phyloP scores from a whole-genome alignment of 2,113 vertebrate species.

The Origma solitaria region DNA sequence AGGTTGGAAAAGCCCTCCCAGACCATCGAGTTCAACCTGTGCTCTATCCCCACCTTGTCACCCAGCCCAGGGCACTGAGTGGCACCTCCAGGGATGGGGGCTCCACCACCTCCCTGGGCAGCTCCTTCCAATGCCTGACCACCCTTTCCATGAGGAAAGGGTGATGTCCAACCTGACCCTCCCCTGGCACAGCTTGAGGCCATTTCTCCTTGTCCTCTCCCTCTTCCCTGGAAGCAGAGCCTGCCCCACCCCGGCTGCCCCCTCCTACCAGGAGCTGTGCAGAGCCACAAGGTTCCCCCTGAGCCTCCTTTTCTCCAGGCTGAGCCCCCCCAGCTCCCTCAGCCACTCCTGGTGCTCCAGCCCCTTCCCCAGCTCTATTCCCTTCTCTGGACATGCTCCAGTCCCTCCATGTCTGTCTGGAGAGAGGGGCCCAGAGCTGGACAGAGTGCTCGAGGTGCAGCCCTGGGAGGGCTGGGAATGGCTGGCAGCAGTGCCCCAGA shows the following conservation, averaged over 20 bases:
- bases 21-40: fast-evolving
- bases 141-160: neutral
- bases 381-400: fast-evolving
- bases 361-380: neutral
- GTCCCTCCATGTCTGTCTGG: neutral
- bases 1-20: neutral
- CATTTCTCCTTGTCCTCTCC: fast-evolving
- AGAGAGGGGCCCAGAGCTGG: neutral
- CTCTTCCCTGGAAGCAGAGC: neutral
- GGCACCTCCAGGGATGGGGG: neutral
- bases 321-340: neutral
- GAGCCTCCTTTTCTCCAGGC: neutral
- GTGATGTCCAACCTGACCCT: neutral
- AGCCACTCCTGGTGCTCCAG: fast-evolving
- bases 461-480: neutral
- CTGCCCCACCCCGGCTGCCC: fast-evolving
- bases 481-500: neutral
- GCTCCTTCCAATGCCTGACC: neutral
- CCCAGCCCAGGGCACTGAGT: neutral
- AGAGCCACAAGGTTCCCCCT: neutral
- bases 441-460: neutral
- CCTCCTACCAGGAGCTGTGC: neutral
- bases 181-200: neutral
- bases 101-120: neutral
- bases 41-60: fast-evolving